Evolutionary conservation across 1,140 invertebrate species (phyloP).

Genomic region (Pectinophora gossypiella): DNA sequence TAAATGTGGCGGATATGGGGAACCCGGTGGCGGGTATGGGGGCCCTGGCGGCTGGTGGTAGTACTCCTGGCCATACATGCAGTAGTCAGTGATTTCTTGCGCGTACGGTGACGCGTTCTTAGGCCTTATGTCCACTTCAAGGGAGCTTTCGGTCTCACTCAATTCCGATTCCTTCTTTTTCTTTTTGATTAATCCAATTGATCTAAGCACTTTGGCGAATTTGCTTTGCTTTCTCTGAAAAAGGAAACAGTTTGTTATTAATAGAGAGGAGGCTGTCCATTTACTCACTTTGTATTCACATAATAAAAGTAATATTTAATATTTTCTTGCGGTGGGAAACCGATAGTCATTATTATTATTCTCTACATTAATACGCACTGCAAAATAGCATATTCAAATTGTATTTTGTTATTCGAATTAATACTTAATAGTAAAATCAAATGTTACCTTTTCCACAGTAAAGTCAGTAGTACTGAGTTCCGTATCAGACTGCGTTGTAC

Average conservation of each 20-base stretch:
- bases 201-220: slow-evolving; percentile 37
- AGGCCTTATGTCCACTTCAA: slow-evolving; percentile 28
- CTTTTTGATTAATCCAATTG: slow-evolving; percentile 41
- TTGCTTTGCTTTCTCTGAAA: slow-evolving; percentile 43
- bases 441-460: slow-evolving; percentile 36
- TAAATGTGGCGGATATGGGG: neutral
- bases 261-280: no score
- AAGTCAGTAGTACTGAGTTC: slow-evolving; percentile 25
- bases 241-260: no score
- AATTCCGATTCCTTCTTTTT: slow-evolving; percentile 50
- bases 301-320: no score
- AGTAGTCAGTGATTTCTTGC: slow-evolving; percentile 49
- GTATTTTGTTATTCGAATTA: no score
- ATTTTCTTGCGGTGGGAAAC: no score
- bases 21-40: slow-evolving; percentile 5
- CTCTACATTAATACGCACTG: no score
- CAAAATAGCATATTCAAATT: no score
- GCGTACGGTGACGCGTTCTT: slow-evolving; percentile 28
- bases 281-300: no score
- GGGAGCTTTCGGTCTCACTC: slow-evolving; percentile 40
- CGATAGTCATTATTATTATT: no score
- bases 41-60: slow-evolving; percentile 32
- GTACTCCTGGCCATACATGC: slow-evolving; percentile 47
- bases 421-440: no score
- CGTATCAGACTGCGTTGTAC: slow-evolving; percentile 28